Evolutionary conservation across 2,888 invertebrate species (phyloP).

Genomic region (Teleogryllus oceanicus): DNA sequence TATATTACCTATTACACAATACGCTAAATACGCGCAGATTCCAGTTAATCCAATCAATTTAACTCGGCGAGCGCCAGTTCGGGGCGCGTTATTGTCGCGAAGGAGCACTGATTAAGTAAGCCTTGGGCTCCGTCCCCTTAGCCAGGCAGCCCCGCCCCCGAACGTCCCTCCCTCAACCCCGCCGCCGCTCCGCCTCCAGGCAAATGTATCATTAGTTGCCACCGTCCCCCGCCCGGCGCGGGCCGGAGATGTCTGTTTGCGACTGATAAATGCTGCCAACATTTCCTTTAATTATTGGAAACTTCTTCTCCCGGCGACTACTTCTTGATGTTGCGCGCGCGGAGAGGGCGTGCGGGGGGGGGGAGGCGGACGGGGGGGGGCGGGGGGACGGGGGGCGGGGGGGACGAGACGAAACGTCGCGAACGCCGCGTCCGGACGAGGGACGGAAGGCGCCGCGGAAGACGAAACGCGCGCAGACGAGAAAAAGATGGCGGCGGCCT

Average conservation of each 20-base stretch:
- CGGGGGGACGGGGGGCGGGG: background rate
- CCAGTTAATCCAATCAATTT: slow-evolving; percentile 2
- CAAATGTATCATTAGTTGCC: slow-evolving; percentile 1
- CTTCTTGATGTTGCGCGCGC: background rate
- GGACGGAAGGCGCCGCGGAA: background rate
- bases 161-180: background rate
- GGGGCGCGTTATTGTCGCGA: background rate
- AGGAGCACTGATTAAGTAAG: slow-evolving; percentile 18
- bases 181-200: background rate
- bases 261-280: slow-evolving; percentile 33
- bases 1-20: slow-evolving; percentile 6
- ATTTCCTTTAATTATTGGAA: slow-evolving; percentile 36
- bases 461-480: background rate
- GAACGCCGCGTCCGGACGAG: background rate
- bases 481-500: background rate
- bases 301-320: slow-evolving; percentile 21
- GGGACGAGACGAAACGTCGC: background rate
- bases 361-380: background rate
- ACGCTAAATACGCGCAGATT: background rate
- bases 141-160: background rate
- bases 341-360: background rate
- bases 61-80: background rate
- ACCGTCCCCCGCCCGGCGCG: background rate
- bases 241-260: slow-evolving; percentile 33
- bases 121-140: background rate